phyloP scores from a whole-genome alignment of 1,140 invertebrate genomes.

The Diachasmimorpha longicaudata region DNA sequence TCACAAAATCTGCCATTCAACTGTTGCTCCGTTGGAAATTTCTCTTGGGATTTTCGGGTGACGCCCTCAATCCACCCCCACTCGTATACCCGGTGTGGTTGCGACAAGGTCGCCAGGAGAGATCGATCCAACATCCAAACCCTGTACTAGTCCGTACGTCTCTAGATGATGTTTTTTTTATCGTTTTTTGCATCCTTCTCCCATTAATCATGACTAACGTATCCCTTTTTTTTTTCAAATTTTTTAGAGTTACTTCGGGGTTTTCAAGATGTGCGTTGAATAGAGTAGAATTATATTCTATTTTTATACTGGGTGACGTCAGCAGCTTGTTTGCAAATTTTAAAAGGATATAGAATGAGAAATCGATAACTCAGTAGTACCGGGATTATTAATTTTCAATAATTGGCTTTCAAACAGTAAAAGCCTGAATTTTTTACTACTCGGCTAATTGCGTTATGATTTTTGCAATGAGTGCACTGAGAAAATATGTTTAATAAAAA shows the following conservation, averaged over 20 bases:
- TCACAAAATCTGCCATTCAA: background rate
- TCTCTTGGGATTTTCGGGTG: slow-evolving; percentile 6
- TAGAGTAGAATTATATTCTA: too few relatives aligned
- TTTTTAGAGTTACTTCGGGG: background rate
- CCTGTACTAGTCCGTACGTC: background rate
- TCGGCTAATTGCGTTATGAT: too few relatives aligned
- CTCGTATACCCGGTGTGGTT: background rate
- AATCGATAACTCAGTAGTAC: too few relatives aligned
- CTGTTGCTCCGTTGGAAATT: slow-evolving; percentile 13
- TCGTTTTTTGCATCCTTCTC: background rate
- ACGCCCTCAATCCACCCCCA: background rate
- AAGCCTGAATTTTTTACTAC: too few relatives aligned
- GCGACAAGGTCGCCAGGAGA: background rate
- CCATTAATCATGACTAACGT: slow-evolving; percentile 15
- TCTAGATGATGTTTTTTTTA: background rate
- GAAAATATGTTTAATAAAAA: too few relatives aligned
- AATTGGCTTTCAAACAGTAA: too few relatives aligned
- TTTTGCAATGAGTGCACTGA: too few relatives aligned
- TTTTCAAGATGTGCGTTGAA: too few relatives aligned
- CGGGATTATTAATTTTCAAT: too few relatives aligned
- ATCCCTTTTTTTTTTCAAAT: background rate
- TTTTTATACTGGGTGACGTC: too few relatives aligned
- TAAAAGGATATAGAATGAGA: too few relatives aligned
- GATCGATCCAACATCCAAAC: background rate
- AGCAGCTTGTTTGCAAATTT: too few relatives aligned